These are phyloP conservation scores for Atta texana DNA, from an alignment of 1,140 invertebrate genomes.

Conservation along the genomic window DNA sequence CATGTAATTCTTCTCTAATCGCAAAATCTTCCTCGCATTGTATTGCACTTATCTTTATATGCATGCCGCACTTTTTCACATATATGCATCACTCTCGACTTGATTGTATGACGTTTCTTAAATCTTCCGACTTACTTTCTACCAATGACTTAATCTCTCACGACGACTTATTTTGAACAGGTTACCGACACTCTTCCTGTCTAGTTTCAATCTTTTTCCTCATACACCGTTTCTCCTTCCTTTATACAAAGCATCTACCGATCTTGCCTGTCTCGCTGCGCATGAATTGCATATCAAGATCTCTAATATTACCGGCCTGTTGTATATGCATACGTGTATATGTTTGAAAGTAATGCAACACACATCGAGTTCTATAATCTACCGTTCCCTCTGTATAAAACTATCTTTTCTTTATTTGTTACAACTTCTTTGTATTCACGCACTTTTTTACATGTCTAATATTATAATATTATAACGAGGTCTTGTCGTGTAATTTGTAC, in stretches of 20 bases:
- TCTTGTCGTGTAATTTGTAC: slow-evolving; percentile 69
- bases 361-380: slow-evolving; percentile 49
- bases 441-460: slow-evolving; percentile 50
- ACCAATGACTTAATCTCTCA: slow-evolving; percentile 50
- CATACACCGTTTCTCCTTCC: slow-evolving; percentile 11
- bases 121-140: slow-evolving; percentile 48
- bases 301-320: slow-evolving; percentile 45
- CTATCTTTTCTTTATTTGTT: slow-evolving; percentile 31
- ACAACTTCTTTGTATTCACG: slow-evolving; percentile 35
- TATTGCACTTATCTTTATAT: slow-evolving; percentile 7
- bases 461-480: slow-evolving; percentile 50
- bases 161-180: slow-evolving; percentile 51
- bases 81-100: slow-evolving; percentile 23
- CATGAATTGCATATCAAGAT: slow-evolving; percentile 72
- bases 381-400: slow-evolving; percentile 41
- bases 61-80: slow-evolving; percentile 39
- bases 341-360: slow-evolving; percentile 46
- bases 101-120: not conserved
- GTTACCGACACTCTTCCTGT: slow-evolving; percentile 30
- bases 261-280: slow-evolving; percentile 55
- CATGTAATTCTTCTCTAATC: slow-evolving; percentile 3
- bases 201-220: slow-evolving; percentile 1
- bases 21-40: slow-evolving; percentile 7
- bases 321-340: slow-evolving; percentile 24
- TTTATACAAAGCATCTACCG: slow-evolving; percentile 50